Conservation (phyloP, 2,888 invertebrate genomes). For the Euzetes globulus region DNA sequence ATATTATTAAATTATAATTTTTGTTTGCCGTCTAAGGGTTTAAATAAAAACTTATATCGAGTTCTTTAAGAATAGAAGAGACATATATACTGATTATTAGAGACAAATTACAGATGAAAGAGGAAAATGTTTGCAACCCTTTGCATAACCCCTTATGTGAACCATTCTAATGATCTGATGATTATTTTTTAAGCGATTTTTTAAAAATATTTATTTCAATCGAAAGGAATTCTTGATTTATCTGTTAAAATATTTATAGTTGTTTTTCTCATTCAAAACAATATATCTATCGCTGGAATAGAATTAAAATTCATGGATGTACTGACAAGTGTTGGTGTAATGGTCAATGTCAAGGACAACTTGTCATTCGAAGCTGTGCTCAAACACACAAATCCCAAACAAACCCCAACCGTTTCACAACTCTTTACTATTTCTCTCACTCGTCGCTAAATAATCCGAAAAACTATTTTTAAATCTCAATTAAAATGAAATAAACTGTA, state of each 20-base stretch:
- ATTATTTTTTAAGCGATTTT: slow-evolving; percentile 1
- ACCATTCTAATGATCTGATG: not conserved
- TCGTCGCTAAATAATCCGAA: too few species aligned
- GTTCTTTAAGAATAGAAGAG: not conserved
- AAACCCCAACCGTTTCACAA: too few species aligned
- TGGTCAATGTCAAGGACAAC: slow-evolving; percentile 26
- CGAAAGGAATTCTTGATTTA: not conserved
- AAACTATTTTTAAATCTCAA: not conserved
- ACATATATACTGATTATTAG: not conserved
- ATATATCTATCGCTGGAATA: not conserved
- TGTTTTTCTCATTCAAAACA: not conserved
- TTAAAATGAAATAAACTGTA: not conserved
- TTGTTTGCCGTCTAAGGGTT: not conserved
- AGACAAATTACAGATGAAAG: not conserved
- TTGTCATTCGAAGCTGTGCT: not conserved
- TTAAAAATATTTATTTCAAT: slow-evolving; percentile 1
- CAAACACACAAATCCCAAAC: too few species aligned
- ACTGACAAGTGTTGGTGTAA: slow-evolving; percentile 2
- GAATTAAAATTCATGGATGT: slow-evolving; percentile 3
- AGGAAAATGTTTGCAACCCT: not conserved
- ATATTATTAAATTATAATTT: slow-evolving; percentile 29
- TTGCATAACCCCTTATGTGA: slow-evolving; percentile 3
- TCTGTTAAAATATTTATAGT: not conserved
- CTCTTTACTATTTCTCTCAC: too few species aligned
- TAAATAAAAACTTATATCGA: not conserved